phyloP scores from a whole-genome alignment of 1,140 invertebrate species.

The Drosophila bipectinata region DNA sequence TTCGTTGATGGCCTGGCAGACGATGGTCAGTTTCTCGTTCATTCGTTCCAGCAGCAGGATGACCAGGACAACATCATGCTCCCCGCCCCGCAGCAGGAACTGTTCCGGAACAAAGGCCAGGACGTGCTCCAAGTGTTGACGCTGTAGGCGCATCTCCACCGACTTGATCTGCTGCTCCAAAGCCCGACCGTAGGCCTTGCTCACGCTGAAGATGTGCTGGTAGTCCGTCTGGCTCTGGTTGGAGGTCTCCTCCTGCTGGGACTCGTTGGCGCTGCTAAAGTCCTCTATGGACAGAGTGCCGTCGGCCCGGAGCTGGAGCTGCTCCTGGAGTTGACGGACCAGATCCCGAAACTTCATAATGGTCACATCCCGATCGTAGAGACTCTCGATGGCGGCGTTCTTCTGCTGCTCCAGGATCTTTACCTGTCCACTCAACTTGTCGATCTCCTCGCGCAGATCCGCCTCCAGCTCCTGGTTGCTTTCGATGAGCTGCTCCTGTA shows the following conservation, averaged over 20 bases:
- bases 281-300: constrained; percentile 72
- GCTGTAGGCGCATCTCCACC: constrained; percentile 94
- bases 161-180: constrained; percentile 96
- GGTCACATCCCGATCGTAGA: constrained; percentile 96
- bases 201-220: constrained; percentile 94
- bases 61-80: constrained; percentile 96
- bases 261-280: constrained; percentile 82
- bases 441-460: constrained; percentile 96
- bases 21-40: constrained; percentile 95
- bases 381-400: constrained; percentile 94
- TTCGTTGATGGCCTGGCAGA: constrained; percentile 94
- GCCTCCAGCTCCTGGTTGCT: constrained; percentile 94
- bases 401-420: constrained; percentile 90
- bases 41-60: constrained; percentile 95
- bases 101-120: constrained; percentile 96
- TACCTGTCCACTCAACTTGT: constrained; percentile 91
- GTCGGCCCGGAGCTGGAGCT: constrained; percentile 80
- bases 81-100: constrained; percentile 94
- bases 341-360: constrained; percentile 97
- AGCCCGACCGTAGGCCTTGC: constrained; percentile 94
- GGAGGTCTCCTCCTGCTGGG: constrained; percentile 78
- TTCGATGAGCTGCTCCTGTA: constrained; percentile 91
- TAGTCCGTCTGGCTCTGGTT: constrained; percentile 90
- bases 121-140: constrained; percentile 93
- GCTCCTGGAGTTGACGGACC: constrained; percentile 93